phyloP scores from a whole-genome alignment of 2,113 vertebrate species.

The Microtus pennsylvanicus region DNA sequence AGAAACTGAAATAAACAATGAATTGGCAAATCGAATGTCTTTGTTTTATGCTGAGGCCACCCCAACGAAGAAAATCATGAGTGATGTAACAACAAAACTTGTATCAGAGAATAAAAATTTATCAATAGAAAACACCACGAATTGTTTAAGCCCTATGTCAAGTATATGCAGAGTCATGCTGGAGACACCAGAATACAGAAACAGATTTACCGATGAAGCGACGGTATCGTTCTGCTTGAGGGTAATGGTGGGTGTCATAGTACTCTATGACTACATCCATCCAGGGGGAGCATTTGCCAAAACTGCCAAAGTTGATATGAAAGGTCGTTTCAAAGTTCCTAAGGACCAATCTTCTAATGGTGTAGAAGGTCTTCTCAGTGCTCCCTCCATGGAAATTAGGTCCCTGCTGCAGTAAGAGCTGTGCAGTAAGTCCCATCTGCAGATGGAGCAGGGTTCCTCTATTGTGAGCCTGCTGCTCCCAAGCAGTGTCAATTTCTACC shows the following conservation, averaged over 20 bases:
- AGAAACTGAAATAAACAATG: slow-evolving; percentile 99
- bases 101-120: slow-evolving; percentile 99
- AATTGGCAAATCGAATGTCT: slow-evolving; percentile 92
- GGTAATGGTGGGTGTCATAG: slow-evolving; percentile 99
- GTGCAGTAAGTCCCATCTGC: no score
- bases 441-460: no score
- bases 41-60: slow-evolving; percentile 91
- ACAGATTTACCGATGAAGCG: slow-evolving; percentile 97
- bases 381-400: slow-evolving; percentile 56
- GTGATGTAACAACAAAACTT: slow-evolving; percentile 98
- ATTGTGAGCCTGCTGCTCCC: no score
- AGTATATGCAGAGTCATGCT: slow-evolving; percentile 98
- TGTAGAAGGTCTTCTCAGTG: slow-evolving; percentile 95
- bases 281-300: slow-evolving; percentile 98
- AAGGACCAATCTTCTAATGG: slow-evolving; percentile 97
- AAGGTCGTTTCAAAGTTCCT: slow-evolving; percentile 99
- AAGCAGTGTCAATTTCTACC: no score
- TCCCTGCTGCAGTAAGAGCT: no score
- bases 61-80: slow-evolving; percentile 98
- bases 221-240: slow-evolving; percentile 98
- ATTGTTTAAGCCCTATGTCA: slow-evolving; percentile 98
- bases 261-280: slow-evolving; percentile 98
- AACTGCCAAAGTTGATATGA: slow-evolving; percentile 99
- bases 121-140: slow-evolving; percentile 98
- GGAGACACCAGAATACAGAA: slow-evolving; percentile 97